Evolutionary conservation across 2,888 invertebrate species (phyloP).

Genomic region (Hedychridium roseum): DNA sequence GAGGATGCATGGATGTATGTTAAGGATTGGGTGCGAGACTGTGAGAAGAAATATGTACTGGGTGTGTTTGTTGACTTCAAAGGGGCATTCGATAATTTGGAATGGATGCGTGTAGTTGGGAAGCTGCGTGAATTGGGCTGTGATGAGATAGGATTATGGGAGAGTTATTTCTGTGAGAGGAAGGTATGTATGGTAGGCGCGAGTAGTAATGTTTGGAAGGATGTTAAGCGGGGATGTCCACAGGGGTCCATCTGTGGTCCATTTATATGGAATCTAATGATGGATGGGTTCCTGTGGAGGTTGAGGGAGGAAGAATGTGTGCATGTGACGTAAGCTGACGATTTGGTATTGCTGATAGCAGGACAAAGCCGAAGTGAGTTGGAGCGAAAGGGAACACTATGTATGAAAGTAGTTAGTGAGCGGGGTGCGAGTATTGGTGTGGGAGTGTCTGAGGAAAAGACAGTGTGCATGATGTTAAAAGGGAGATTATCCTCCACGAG

Average conservation of each 20-base stretch:
- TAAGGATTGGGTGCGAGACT: neutral
- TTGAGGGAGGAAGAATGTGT: neutral
- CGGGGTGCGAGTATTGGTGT: neutral
- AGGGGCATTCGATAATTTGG: conserved; percentile 6
- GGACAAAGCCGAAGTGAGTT: neutral
- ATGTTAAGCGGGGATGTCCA: neutral
- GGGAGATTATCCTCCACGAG: no score
- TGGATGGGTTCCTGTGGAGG: neutral
- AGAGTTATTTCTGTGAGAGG: neutral
- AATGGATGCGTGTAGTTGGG: neutral
- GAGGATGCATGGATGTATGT: neutral
- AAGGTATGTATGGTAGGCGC: neutral
- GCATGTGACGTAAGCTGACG: neutral
- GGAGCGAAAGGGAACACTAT: neutral
- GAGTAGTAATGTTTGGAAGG: neutral
- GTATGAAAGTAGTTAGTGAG: neutral
- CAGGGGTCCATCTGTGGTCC: conserved; percentile 4
- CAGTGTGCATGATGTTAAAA: no score
- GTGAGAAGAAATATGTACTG: neutral
- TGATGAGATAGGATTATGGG: neutral
- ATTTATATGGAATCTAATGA: neutral
- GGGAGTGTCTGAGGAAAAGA: no score
- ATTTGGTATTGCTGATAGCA: neutral
- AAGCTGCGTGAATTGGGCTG: neutral
- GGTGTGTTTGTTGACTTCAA: conserved; percentile 2